Percentiles rank a stretch among this genome's conserved stretches.
Conservation (phyloP, 2,888 invertebrate species). For the Macrophya alboannulata region DNA sequence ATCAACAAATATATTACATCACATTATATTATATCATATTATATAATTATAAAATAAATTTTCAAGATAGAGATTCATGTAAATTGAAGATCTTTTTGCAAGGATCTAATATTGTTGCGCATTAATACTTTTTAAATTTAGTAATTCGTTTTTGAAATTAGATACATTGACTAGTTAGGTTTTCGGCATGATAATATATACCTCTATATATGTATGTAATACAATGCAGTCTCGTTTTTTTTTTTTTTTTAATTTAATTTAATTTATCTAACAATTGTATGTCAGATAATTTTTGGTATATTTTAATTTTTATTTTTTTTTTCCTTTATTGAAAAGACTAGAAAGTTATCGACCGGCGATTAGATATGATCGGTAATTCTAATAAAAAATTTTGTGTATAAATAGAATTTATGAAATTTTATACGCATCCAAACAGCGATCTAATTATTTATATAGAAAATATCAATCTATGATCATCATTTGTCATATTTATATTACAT, state of each 20-base stretch:
- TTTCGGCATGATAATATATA: constrained; percentile 17
- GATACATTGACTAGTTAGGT: constrained; percentile 49
- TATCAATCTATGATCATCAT: background rate
- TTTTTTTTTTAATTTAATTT: background rate
- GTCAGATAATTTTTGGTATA: constrained; percentile 26
- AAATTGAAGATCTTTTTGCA: background rate
- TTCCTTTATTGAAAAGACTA: background rate
- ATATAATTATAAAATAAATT: background rate
- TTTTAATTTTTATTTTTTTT: background rate
- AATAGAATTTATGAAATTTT: background rate
- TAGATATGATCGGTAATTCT: background rate
- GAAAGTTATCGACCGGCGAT: background rate
- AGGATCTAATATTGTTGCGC: background rate
- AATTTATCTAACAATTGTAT: background rate
- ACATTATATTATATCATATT: background rate
- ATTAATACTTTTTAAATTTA: constrained; percentile 1
- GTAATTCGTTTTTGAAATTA: constrained; percentile 23
- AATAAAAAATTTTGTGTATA: background rate
- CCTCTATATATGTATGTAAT: background rate
- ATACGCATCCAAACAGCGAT: background rate
- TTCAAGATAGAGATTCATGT: background rate
- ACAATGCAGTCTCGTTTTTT: background rate
- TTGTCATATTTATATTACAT: background rate
- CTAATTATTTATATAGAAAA: background rate
- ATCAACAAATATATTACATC: background rate